Percentiles rank a stretch among this genome's conserved stretches.
These are phyloP conservation scores for Chydorus sphaericus DNA, from an alignment of 2,888 invertebrate genomes.

Conservation along the genomic window DNA sequence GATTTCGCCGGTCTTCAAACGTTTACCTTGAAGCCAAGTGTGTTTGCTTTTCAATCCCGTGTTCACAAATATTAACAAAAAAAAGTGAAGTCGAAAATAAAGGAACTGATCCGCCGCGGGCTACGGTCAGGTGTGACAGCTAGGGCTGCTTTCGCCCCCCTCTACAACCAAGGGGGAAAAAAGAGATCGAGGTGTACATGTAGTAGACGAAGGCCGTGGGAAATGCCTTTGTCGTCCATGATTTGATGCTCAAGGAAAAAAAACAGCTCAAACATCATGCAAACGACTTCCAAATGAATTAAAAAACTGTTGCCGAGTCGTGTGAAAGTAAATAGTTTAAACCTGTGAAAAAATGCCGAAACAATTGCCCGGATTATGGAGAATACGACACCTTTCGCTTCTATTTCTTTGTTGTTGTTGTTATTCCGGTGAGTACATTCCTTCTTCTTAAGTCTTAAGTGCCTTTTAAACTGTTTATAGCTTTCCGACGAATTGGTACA, in stretches of 20 bases:
- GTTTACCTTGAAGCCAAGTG: background rate
- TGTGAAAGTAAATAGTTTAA: too few species aligned
- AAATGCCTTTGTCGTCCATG: constrained; percentile 5
- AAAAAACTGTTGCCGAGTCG: too few species aligned
- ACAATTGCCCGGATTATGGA: too few species aligned
- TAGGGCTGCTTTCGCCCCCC: background rate
- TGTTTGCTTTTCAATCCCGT: background rate
- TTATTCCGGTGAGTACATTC: too few species aligned
- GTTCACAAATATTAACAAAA: background rate
- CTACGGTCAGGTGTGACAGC: constrained; percentile 8
- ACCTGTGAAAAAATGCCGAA: too few species aligned
- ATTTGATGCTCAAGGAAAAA: background rate
- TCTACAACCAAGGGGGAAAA: background rate
- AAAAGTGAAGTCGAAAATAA: background rate
- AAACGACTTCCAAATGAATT: too few species aligned
- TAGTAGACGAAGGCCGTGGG: background rate
- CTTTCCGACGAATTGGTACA: too few species aligned
- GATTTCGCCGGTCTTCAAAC: background rate
- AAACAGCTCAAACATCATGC: background rate
- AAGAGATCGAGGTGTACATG: background rate
- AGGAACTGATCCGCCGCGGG: background rate
- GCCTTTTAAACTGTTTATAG: too few species aligned
- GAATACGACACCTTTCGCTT: too few species aligned
- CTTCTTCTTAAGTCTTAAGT: too few species aligned
- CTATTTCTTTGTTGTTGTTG: too few species aligned